These are phyloP conservation scores for Heliconius ismenius DNA, from an alignment of 2,888 invertebrate species.

Conservation along the genomic window DNA sequence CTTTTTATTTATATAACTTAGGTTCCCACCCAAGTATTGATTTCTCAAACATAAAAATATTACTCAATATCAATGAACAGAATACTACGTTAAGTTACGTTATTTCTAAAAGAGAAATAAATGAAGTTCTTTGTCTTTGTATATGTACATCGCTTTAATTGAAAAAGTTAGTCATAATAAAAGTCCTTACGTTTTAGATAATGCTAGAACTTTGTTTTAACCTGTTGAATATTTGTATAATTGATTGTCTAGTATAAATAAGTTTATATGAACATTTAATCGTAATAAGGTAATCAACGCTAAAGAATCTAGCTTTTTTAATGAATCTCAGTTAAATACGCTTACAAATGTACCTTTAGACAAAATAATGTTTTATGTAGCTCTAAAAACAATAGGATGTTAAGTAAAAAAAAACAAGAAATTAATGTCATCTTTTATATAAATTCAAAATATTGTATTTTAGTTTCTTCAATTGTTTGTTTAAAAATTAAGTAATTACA, in stretches of 20 bases:
- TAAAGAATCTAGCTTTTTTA: background rate
- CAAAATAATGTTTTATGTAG: background rate
- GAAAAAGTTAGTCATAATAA: background rate
- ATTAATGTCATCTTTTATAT: no score
- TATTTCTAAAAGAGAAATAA: background rate
- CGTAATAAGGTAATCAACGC: background rate
- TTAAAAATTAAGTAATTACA: background rate
- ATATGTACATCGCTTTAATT: background rate
- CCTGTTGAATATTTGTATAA: slow-evolving; percentile 16
- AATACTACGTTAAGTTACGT: background rate
- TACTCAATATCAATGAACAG: background rate
- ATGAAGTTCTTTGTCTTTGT: background rate
- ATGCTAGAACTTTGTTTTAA: slow-evolving; percentile 6
- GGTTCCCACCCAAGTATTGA: background rate
- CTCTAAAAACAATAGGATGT: no score
- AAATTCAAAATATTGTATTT: no score
- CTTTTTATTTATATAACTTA: background rate
- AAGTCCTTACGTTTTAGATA: background rate
- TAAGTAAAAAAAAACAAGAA: no score
- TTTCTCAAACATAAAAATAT: background rate
- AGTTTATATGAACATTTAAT: slow-evolving; percentile 1
- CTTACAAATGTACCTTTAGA: background rate
- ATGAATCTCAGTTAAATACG: slow-evolving; percentile 13
- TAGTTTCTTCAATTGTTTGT: no score
- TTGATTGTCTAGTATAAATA: background rate